Conservation (phyloP, 2,797 vertebrate genomes). For the Monodelphis domestica region DNA sequence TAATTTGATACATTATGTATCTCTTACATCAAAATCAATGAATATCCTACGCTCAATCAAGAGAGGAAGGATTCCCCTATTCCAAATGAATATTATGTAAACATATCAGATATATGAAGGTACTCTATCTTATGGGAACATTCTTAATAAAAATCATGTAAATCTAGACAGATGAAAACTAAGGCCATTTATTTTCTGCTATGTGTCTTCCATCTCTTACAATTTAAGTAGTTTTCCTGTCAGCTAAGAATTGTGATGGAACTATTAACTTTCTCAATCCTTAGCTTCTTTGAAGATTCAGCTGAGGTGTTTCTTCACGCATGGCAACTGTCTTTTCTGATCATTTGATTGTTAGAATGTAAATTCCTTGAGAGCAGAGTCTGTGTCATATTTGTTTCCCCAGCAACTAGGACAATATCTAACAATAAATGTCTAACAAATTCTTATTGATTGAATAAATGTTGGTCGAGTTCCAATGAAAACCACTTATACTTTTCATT, state of each 20-base stretch:
- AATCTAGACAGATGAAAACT: not conserved
- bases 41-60: not conserved
- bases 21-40: not conserved
- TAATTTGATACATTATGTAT: constrained; percentile 20
- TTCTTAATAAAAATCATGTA: not conserved
- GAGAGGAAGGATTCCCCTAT: not conserved
- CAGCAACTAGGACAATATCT: not conserved
- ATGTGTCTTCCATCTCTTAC: not conserved
- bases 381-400: not conserved
- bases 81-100: not conserved
- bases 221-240: not conserved
- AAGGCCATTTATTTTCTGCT: not conserved
- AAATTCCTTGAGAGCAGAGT: not conserved
- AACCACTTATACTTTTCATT: not conserved
- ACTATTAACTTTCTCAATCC: not conserved
- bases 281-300: not conserved
- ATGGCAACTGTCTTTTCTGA: not conserved
- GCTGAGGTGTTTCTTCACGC: not conserved
- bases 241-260: not conserved
- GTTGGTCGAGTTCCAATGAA: not conserved
- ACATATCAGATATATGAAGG: not conserved
- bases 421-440: not conserved
- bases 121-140: not conserved
- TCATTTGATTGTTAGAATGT: not conserved
- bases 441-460: not conserved